Evolutionary conservation across 2,797 vertebrate species (phyloP).

Genomic region (Cyprinella venusta): DNA sequence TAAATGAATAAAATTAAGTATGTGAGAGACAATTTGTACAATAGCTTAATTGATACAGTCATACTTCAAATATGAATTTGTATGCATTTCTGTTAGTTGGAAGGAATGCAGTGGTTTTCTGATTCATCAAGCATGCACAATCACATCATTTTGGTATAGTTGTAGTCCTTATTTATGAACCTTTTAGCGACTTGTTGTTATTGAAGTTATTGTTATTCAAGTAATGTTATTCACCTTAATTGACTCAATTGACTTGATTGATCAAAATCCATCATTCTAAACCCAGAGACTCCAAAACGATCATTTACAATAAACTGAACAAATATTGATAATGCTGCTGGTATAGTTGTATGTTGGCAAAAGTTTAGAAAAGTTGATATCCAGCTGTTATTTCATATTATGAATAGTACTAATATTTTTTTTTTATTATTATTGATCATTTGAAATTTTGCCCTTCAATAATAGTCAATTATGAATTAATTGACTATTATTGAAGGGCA

Average conservation of each 20-base stretch:
- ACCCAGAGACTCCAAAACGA: background rate
- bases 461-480: too few species aligned
- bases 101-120: background rate
- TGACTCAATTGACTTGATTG: background rate
- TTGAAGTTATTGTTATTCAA: background rate
- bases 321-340: background rate
- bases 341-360: background rate
- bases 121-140: background rate
- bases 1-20: background rate
- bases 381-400: background rate
- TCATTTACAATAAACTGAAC: background rate
- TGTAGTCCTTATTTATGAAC: background rate
- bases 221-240: background rate
- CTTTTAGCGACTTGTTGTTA: background rate
- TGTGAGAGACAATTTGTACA: background rate
- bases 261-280: background rate
- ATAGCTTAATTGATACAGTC: background rate
- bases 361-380: background rate
- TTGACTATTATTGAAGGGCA: background rate
- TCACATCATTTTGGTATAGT: background rate
- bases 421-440: background rate
- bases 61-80: background rate
- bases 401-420: background rate
- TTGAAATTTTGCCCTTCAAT: too few species aligned
- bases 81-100: background rate